Evolutionary conservation across 2,113 vertebrate genomes (phyloP).

Genomic region (Dipodomys ordii): DNA sequence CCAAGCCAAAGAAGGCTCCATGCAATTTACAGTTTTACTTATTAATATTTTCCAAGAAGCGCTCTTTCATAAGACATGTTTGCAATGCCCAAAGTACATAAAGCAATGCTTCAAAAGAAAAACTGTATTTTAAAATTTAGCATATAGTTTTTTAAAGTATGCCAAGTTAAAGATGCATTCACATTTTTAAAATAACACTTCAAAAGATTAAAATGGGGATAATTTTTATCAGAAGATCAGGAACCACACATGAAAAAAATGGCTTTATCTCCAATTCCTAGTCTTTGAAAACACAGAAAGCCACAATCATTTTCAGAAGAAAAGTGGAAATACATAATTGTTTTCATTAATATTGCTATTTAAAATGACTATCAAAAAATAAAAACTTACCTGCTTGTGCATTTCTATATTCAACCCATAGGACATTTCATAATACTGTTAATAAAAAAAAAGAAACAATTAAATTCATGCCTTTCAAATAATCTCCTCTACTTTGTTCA

Average conservation of each 20-base stretch:
- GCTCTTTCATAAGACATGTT: slow-evolving; percentile 22
- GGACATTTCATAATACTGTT: slow-evolving; percentile 98
- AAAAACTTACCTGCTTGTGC: slow-evolving; percentile 96
- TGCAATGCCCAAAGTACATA: slow-evolving; percentile 23
- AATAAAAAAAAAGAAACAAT: slow-evolving; percentile 82
- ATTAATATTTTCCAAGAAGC: slow-evolving; percentile 66
- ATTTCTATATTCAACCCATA: slow-evolving; percentile 99
- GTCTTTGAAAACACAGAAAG: slow-evolving; percentile 19
- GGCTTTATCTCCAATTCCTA: background rate
- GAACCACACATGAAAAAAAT: slow-evolving; percentile 10
- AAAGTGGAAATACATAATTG: slow-evolving; percentile 42
- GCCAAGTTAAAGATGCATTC: slow-evolving; percentile 36
- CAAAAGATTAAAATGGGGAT: slow-evolving; percentile 47
- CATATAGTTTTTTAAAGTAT: slow-evolving; percentile 42
- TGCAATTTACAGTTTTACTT: slow-evolving; percentile 61
- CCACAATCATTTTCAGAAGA: slow-evolving; percentile 10
- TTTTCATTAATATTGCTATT: slow-evolving; percentile 61
- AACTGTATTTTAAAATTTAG: slow-evolving; percentile 32
- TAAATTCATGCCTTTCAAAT: slow-evolving; percentile 67
- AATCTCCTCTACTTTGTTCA: slow-evolving; percentile 52
- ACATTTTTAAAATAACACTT: slow-evolving; percentile 26
- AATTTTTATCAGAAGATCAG: background rate
- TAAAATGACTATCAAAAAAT: slow-evolving; percentile 65
- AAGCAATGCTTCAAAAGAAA: slow-evolving; percentile 57
- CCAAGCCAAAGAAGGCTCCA: background rate